phyloP scores from a whole-genome alignment of 2,888 invertebrate species.

The Herminia tarsipennalis region DNA sequence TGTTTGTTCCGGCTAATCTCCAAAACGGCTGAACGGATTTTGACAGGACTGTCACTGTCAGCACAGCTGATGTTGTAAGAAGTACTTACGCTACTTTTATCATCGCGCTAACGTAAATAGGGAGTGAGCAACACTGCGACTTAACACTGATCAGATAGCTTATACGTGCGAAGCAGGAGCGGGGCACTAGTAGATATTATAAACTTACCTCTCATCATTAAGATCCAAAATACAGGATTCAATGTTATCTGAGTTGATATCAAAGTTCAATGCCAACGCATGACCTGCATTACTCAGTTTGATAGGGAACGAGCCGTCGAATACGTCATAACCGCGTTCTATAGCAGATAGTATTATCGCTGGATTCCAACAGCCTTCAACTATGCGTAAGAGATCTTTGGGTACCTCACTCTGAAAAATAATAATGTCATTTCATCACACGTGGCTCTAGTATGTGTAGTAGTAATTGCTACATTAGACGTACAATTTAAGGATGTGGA shows the following conservation, averaged over 20 bases:
- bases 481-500: too few relatives aligned
- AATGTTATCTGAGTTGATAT: slow-evolving; percentile 53
- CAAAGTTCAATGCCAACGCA: slow-evolving; percentile 88
- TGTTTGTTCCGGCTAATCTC: too few relatives aligned
- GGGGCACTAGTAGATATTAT: neutral
- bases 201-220: slow-evolving; percentile 79
- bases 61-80: too few relatives aligned
- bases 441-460: too few relatives aligned
- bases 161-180: neutral
- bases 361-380: slow-evolving; percentile 94
- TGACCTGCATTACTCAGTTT: slow-evolving; percentile 88
- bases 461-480: too few relatives aligned
- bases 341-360: slow-evolving; percentile 89
- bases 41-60: too few relatives aligned
- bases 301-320: slow-evolving; percentile 94
- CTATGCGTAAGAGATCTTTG: slow-evolving; percentile 87
- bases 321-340: slow-evolving; percentile 92
- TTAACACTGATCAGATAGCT: neutral
- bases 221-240: slow-evolving; percentile 85
- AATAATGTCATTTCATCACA: neutral
- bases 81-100: too few relatives aligned
- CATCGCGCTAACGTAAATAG: too few relatives aligned
- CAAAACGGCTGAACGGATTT: too few relatives aligned
- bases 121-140: too few relatives aligned
- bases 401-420: slow-evolving; percentile 87